A percentile compares a stretch with the other conserved stretches of the same genome.
phyloP scores from a whole-genome alignment of 1,140 invertebrate species.

The Steinernema feltiae region DNA sequence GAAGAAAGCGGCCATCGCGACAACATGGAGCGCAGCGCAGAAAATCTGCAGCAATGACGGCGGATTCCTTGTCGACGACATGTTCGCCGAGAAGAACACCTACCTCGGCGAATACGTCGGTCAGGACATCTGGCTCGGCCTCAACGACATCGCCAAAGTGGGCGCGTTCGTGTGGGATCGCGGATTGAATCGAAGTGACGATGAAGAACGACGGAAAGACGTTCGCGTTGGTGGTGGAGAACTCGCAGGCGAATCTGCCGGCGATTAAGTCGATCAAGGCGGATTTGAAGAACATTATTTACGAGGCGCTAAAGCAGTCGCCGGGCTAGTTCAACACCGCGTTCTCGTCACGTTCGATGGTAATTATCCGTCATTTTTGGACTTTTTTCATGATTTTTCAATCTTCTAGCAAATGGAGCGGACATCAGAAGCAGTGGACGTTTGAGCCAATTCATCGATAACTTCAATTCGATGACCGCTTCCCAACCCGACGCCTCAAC shows the following conservation, averaged over 20 bases:
- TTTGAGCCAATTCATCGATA: neutral
- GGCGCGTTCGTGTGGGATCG: slow-evolving; percentile 27
- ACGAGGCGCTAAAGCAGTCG: neutral
- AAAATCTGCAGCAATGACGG: slow-evolving; percentile 20
- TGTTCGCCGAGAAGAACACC: slow-evolving; percentile 16
- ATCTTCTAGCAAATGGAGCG: too few relatives aligned
- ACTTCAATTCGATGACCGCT: neutral
- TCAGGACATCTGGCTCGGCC: slow-evolving; percentile 30
- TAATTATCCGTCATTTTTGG: neutral
- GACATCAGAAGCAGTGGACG: too few relatives aligned
- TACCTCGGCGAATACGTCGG: slow-evolving; percentile 1
- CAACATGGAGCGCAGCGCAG: slow-evolving; percentile 17
- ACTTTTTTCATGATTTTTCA: too few relatives aligned
- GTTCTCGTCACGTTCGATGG: slow-evolving; percentile 12
- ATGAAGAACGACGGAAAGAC: slow-evolving; percentile 5
- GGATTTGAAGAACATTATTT: neutral
- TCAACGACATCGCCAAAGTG: slow-evolving; percentile 9
- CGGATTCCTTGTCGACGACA: slow-evolving; percentile 35
- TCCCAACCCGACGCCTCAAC: neutral
- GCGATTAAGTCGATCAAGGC: neutral
- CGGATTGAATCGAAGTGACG: slow-evolving; percentile 6
- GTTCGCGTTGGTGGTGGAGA: slow-evolving; percentile 5
- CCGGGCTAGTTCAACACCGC: slow-evolving; percentile 3
- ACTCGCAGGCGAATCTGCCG: neutral
- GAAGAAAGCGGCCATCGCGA: neutral